Percentiles rank a stretch among this genome's conserved stretches.
Conservation (phyloP, 1,140 invertebrate species). For the Polypedilum pembai region DNA sequence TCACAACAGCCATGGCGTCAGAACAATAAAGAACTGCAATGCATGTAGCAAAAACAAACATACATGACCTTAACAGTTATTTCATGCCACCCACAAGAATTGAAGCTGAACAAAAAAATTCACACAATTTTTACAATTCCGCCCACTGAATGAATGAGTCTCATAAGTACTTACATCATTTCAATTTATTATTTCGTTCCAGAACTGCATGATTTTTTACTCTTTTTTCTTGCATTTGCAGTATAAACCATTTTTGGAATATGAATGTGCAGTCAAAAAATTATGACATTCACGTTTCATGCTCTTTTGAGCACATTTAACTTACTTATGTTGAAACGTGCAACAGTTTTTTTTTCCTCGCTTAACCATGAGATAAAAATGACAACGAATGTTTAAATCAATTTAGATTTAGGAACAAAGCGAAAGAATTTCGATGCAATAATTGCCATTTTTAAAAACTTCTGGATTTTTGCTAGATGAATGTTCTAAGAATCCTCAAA, state of each 20-base stretch:
- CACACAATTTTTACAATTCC: neutral
- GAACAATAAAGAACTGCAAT: too few species aligned
- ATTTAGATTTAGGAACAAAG: neutral
- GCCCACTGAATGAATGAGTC: neutral
- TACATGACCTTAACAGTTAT: neutral
- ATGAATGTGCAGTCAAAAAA: neutral
- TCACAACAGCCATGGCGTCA: too few species aligned
- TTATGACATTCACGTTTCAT: slow-evolving; percentile 18
- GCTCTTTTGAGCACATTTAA: slow-evolving; percentile 17
- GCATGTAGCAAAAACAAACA: neutral
- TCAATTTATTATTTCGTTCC: slow-evolving; percentile 16
- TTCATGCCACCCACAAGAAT: neutral
- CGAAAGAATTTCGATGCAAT: too few species aligned
- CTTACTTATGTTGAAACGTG: slow-evolving; percentile 8
- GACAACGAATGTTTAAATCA: neutral
- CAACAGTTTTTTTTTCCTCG: neutral
- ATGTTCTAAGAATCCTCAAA: too few species aligned
- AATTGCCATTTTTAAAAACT: too few species aligned
- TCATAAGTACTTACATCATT: neutral
- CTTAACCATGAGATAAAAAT: neutral
- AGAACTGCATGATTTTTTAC: slow-evolving; percentile 6
- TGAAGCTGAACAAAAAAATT: neutral
- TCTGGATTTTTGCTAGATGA: too few species aligned
- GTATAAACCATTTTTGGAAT: too few species aligned
- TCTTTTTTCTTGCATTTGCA: neutral